A percentile compares a stretch with the other conserved stretches of the same genome.
These are phyloP conservation scores for Lepidocolaptes lacrymiger DNA, from an alignment of 2,797 vertebrate species.

Conservation along the genomic window DNA sequence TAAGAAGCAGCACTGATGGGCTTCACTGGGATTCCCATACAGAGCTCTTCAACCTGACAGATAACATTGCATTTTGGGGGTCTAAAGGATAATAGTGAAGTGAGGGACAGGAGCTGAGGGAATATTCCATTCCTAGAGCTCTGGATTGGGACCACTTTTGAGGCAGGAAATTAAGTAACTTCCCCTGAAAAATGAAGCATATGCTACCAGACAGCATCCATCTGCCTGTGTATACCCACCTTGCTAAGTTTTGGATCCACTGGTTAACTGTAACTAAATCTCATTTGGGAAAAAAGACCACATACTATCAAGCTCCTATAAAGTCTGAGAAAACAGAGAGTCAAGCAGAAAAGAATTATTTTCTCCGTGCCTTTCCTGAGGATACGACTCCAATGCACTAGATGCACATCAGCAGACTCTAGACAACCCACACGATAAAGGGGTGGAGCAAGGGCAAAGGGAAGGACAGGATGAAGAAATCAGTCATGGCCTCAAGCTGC, in stretches of 20 bases:
- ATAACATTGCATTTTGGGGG: slow-evolving; percentile 3
- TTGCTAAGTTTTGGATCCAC: neutral
- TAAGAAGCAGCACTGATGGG: slow-evolving; percentile 51
- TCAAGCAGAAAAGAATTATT: neutral
- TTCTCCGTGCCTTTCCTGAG: neutral
- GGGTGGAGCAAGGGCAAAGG: neutral
- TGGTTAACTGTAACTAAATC: neutral
- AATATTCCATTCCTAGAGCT: slow-evolving; percentile 3
- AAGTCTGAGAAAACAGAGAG: neutral
- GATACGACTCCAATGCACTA: neutral
- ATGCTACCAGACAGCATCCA: neutral
- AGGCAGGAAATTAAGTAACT: neutral
- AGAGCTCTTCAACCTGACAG: slow-evolving; percentile 21
- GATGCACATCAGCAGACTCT: neutral
- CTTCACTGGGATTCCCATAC: slow-evolving; percentile 46
- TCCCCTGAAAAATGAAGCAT: neutral
- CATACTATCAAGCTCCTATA: neutral
- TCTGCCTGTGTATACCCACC: neutral
- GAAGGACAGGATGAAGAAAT: neutral
- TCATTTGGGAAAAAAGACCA: neutral
- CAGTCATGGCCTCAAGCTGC: neutral
- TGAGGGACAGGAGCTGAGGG: neutral
- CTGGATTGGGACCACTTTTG: neutral
- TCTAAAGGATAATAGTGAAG: slow-evolving; percentile 42
- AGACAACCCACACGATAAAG: accelerated